These are phyloP conservation scores for Hemistola chrysoprasaria DNA, from an alignment of 2,888 invertebrate genomes.

Conservation along the genomic window DNA sequence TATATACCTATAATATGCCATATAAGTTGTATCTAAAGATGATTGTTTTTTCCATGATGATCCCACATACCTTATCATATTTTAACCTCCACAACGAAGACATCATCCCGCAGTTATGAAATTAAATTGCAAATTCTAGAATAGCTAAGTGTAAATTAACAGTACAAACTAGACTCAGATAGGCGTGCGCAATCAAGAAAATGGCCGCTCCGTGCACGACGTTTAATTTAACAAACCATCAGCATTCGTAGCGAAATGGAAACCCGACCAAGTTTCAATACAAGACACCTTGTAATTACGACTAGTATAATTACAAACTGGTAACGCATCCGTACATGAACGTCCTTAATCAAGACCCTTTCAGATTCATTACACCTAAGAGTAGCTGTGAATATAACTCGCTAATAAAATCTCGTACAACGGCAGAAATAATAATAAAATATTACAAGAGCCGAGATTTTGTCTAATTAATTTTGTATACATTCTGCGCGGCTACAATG, in stretches of 20 bases:
- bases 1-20: too few relatives aligned
- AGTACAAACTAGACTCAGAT: conserved; percentile 46
- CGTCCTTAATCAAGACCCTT: conserved; percentile 73
- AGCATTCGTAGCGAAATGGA: conserved; percentile 62
- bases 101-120: conserved; percentile 9
- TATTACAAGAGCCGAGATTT: conserved; percentile 77
- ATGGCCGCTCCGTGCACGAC: conserved; percentile 57
- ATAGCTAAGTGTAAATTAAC: conserved; percentile 40
- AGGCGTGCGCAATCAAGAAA: conserved; percentile 65
- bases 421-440: conserved; percentile 79
- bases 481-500: conserved; percentile 69
- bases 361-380: conserved; percentile 68
- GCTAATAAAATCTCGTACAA: conserved; percentile 72
- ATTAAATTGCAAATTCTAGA: conserved; percentile 16
- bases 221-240: conserved; percentile 78
- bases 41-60: not conserved
- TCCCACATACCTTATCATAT: conserved; percentile 1
- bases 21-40: not conserved
- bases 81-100: conserved; percentile 5
- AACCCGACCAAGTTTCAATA: conserved; percentile 61
- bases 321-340: conserved; percentile 60
- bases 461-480: conserved; percentile 81
- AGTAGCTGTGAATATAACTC: conserved; percentile 75
- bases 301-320: conserved; percentile 75
- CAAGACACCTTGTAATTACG: conserved; percentile 74